Conservation (phyloP, 2,797 vertebrate genomes). For the Diglossa cyanea region DNA sequence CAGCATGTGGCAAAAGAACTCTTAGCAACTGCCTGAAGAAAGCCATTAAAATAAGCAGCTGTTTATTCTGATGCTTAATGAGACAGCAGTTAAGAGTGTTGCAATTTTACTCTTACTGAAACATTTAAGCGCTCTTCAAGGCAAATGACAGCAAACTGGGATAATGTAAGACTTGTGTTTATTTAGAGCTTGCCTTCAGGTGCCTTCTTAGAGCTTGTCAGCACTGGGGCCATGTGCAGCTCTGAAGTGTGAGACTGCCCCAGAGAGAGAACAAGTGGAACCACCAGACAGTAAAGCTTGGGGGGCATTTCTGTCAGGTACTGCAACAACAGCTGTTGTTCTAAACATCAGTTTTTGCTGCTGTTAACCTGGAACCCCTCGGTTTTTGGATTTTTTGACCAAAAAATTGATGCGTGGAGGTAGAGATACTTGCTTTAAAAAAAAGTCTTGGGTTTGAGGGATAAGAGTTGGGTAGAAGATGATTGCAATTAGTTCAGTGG, state of each 20-base stretch:
- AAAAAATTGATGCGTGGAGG: not conserved
- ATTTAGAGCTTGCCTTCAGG: not conserved
- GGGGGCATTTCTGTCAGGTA: not conserved
- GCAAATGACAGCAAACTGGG: not conserved
- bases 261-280: not conserved
- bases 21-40: not conserved
- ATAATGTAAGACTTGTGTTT: not conserved
- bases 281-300: not conserved
- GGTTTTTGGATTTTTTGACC: not conserved
- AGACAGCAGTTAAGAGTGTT: not conserved
- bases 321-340: not conserved
- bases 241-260: conserved; percentile 75
- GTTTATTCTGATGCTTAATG: not conserved
- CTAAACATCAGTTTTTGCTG: not conserved
- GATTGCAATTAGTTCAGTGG: not conserved
- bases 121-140: not conserved
- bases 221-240: conserved; percentile 55
- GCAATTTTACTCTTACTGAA: not conserved
- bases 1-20: not conserved
- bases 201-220: conserved; percentile 72
- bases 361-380: not conserved
- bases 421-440: not conserved
- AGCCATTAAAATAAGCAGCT: not conserved
- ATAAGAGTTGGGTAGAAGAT: not conserved
- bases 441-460: not conserved